phyloP scores from a whole-genome alignment of 2,888 invertebrate species.

The Drosophila nr. perissopoda region DNA sequence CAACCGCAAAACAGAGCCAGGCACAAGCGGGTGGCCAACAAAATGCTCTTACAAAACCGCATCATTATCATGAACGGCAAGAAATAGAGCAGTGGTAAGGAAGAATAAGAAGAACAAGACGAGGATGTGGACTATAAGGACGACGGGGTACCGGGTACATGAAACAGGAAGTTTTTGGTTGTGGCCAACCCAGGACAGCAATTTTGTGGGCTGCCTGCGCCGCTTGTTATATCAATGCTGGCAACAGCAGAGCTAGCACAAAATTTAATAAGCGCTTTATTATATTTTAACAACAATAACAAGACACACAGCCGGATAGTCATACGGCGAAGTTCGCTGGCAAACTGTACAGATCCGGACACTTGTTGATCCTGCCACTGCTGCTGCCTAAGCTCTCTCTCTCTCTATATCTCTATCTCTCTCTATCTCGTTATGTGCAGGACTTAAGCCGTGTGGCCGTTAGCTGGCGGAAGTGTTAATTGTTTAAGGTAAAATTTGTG shows the following conservation, averaged over 20 bases:
- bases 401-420: not conserved
- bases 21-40: conserved; percentile 48
- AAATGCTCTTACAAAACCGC: conserved; percentile 69
- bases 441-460: conserved; percentile 7
- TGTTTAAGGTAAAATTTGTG: conserved; percentile 57
- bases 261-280: conserved; percentile 79
- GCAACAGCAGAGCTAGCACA: conserved; percentile 37
- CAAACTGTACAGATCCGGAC: conserved; percentile 31
- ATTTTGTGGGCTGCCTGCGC: conserved; percentile 61
- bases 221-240: conserved; percentile 56
- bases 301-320: conserved; percentile 15
- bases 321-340: conserved; percentile 51
- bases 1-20: conserved; percentile 34
- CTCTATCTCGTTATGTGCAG: not conserved
- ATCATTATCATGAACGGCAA: conserved; percentile 72
- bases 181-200: conserved; percentile 65
- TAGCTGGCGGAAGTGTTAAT: conserved; percentile 59
- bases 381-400: not conserved
- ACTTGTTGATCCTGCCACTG: conserved; percentile 52
- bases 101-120: conserved; percentile 1
- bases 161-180: conserved; percentile 56
- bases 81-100: conserved; percentile 53
- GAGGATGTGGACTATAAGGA: not conserved
- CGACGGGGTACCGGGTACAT: not conserved
- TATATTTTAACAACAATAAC: conserved; percentile 59